Conservation (phyloP, 2,797 vertebrate species). For the Neoniphon sammara region DNA sequence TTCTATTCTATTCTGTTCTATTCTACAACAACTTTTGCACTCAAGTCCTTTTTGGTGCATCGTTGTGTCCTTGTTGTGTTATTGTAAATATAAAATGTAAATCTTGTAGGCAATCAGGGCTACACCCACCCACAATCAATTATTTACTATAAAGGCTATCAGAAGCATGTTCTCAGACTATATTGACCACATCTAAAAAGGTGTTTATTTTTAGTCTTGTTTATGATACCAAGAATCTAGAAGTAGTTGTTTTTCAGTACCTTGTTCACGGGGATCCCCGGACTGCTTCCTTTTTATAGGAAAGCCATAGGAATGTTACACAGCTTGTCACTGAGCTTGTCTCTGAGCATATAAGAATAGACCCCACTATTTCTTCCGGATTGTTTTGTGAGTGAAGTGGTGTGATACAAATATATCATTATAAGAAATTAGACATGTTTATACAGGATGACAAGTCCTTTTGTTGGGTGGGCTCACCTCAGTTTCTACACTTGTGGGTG, state of each 20-base stretch:
- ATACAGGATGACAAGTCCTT: background rate
- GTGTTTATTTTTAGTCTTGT: background rate
- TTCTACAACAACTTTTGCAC: background rate
- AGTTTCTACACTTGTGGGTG: too few relatives aligned
- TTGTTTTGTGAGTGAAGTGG: background rate
- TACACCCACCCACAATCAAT: too few relatives aligned
- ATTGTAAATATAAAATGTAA: background rate
- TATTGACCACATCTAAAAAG: background rate
- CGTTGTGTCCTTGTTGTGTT: background rate
- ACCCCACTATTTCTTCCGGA: background rate
- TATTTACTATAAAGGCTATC: background rate
- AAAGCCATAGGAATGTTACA: background rate
- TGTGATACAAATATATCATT: background rate
- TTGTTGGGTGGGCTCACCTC: background rate
- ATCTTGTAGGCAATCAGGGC: too few relatives aligned
- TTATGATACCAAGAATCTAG: slow-evolving; percentile 13
- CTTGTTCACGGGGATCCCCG: background rate
- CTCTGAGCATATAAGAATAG: background rate
- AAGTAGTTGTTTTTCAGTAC: slow-evolving; percentile 24
- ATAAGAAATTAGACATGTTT: background rate
- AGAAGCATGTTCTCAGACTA: background rate
- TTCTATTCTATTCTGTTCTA: background rate
- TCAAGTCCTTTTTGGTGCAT: background rate
- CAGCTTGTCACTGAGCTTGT: background rate
- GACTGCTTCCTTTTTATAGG: slow-evolving; percentile 14